Evolutionary conservation across 2,888 invertebrate genomes (phyloP), one percentile per base, ranked within the genome.

Genomic region (Drosophila macrothrix): DNA sequence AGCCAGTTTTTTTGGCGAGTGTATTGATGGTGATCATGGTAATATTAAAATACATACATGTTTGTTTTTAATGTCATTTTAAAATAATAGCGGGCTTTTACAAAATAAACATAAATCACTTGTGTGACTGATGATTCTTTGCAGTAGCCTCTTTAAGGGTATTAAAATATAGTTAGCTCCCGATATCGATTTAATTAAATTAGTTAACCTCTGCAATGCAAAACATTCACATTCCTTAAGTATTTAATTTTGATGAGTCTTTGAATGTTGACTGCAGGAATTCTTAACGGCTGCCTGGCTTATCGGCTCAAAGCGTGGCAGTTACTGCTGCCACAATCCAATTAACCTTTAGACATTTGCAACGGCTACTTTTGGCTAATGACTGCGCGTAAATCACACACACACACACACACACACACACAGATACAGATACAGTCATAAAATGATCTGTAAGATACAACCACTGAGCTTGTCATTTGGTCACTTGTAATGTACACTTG

Each of bases 331-430:
- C 86, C 88, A 82, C 85, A 85, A 85, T 85, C 85, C 85, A 85
- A 85, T 85, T 85, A 85, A 85, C 85, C 85, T 85, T 85, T 72
- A 78, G 88, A 88, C 85, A 85, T 85, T 88, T 72, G 78, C 86
- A 82, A 83, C 78, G 78, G 73, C 78, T 58, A 66, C 83, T 83
- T 80, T 76, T 85, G 81, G 82, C 85, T 84, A 84, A 84, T 84
- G 88, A 76, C 77, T 63, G 79, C 73, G 88, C 83, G 88, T 84
- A 84, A 87, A 84, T 87, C 84, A 84, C 74, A 83, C 60, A 79
- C 72, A 50, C 43, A 43, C n/a, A n/a, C n/a, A n/a, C 25, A 19
- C 3, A 19, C 19, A 50, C 28, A 28, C 4, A 29, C 3, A 31
- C 31, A 31, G 10, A 3, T 5, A 25, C 49, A 10, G 10, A 19